Conservation (phyloP, 2,797 vertebrate genomes). For the Coranthus polyacanthus region DNA sequence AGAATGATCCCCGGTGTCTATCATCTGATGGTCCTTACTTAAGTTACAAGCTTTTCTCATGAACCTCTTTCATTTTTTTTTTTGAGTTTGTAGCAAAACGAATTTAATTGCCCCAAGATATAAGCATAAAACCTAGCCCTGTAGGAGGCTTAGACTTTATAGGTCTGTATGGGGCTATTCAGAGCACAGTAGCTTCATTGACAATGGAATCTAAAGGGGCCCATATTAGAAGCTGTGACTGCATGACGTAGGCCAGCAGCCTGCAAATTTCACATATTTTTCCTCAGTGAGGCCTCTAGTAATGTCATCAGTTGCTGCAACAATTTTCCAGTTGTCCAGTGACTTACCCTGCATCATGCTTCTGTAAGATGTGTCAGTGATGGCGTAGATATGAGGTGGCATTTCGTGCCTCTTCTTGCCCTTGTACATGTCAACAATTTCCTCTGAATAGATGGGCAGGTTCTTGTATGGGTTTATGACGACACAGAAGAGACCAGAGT, state of each 20-base stretch:
- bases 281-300: too few relatives aligned
- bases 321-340: background rate
- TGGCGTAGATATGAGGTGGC: conserved; percentile 99
- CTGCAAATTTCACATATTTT: too few relatives aligned
- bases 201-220: conserved; percentile 1
- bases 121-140: background rate
- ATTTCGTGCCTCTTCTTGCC: conserved; percentile 99
- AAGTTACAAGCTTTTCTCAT: background rate
- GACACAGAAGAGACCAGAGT: conserved; percentile 98
- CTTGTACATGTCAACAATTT: conserved; percentile 99
- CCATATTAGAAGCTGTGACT: conserved; percentile 7
- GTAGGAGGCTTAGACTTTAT: conserved; percentile 1
- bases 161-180: background rate
- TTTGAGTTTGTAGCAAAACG: background rate
- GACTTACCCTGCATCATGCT: conserved; percentile 99
- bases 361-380: conserved; percentile 97
- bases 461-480: conserved; percentile 99
- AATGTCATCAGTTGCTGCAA: background rate
- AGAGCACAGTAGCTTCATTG: conserved; percentile 18
- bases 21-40: conserved; percentile 1
- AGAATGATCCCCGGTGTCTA: background rate
- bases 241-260: background rate
- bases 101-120: background rate
- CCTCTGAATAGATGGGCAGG: conserved; percentile 98
- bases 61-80: conserved; percentile 8